These are phyloP conservation scores for Engraulis encrasicolus DNA, from an alignment of 2,113 vertebrate species.

Conservation along the genomic window DNA sequence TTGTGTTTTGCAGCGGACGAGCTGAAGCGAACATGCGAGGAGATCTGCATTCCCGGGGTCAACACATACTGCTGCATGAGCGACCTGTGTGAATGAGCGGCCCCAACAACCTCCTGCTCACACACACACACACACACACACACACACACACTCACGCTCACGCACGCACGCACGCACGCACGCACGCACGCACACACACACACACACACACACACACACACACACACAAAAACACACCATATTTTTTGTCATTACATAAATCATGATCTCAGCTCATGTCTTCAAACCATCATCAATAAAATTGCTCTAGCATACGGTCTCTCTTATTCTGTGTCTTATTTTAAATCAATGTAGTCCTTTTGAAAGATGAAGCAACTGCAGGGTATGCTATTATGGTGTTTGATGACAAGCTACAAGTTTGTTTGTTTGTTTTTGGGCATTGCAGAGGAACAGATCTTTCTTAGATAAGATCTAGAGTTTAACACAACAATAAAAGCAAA, in stretches of 20 bases:
- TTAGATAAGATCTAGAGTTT: no score
- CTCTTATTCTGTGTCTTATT: no score
- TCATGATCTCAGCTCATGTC: background rate
- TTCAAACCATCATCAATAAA: no score
- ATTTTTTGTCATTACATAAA: background rate
- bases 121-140: background rate
- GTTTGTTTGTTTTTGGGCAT: constrained; percentile 23
- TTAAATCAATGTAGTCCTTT: no score
- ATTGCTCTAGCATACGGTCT: no score
- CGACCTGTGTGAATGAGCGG: constrained; percentile 51
- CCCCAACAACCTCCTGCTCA: background rate
- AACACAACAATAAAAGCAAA: background rate
- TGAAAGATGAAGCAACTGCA: no score
- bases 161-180: background rate
- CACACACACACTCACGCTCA: background rate
- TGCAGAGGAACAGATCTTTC: constrained; percentile 17
- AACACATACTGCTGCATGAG: constrained; percentile 50
- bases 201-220: background rate
- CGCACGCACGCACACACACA: background rate
- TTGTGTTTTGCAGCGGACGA: constrained; percentile 23
- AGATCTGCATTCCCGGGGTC: constrained; percentile 32
- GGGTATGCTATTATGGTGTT: no score
- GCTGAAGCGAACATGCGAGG: constrained; percentile 47
- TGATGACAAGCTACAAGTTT: constrained; percentile 37
- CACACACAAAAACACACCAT: background rate